phyloP scores from a whole-genome alignment of 2,888 invertebrate species.

The Epinotia brunnichana region DNA sequence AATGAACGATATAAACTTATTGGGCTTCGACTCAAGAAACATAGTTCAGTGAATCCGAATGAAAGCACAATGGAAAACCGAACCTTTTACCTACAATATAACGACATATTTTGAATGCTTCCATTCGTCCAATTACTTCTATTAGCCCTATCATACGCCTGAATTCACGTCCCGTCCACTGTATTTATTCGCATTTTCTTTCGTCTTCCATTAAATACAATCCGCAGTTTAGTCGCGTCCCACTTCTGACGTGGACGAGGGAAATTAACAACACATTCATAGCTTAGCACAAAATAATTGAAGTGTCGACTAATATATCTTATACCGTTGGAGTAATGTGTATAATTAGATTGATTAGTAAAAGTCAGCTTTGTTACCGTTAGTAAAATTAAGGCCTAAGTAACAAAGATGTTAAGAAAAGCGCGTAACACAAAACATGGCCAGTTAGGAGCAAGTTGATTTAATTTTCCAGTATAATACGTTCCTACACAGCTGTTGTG shows the following conservation, averaged over 20 bases:
- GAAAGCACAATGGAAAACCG: too few species aligned
- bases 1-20: too few species aligned
- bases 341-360: too few species aligned
- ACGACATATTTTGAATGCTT: too few species aligned
- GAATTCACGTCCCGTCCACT: background rate
- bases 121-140: too few species aligned
- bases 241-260: background rate
- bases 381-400: background rate
- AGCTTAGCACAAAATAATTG: too few species aligned
- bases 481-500: conserved; percentile 36
- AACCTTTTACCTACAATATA: too few species aligned
- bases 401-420: background rate
- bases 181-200: background rate
- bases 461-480: conserved; percentile 38
- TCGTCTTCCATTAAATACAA: background rate
- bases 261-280: conserved; percentile 25
- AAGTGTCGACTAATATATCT: too few species aligned
- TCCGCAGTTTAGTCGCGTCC: background rate
- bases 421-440: background rate
- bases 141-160: too few species aligned
- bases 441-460: conserved; percentile 30
- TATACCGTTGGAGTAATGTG: too few species aligned
- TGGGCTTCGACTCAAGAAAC: too few species aligned
- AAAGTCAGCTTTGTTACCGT: background rate
- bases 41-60: too few species aligned